Conservation (phyloP, 2,888 invertebrate genomes). For the Conchocele bisecta region DNA sequence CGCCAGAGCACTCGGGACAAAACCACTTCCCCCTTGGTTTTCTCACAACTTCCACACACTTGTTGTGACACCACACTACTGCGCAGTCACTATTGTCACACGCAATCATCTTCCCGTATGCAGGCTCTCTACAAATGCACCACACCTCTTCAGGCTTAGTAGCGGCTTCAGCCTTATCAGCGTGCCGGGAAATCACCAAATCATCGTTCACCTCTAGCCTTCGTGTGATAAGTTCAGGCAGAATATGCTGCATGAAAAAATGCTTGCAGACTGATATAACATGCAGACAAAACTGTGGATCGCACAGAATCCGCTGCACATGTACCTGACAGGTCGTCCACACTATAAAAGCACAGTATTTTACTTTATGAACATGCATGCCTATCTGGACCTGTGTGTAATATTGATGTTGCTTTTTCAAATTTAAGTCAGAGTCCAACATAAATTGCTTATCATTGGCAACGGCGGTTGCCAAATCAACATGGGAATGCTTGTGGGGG, state of each 20-base stretch:
- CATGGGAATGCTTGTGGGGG: constrained; percentile 2
- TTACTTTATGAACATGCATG: constrained; percentile 6
- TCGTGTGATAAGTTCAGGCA: constrained; percentile 10
- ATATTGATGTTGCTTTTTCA: constrained; percentile 13
- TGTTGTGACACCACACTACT: constrained; percentile 44
- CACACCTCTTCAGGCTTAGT: no score
- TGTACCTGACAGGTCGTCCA: constrained; percentile 3
- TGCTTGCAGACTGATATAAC: background rate
- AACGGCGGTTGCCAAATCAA: background rate
- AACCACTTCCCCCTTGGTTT: no score
- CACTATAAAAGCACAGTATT: constrained; percentile 11
- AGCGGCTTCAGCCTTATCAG: no score
- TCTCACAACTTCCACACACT: no score
- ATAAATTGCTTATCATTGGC: background rate
- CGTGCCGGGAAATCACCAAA: no score
- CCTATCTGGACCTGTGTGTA: constrained; percentile 16
- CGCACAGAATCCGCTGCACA: background rate
- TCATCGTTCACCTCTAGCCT: no score
- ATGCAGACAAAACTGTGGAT: background rate
- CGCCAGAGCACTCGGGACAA: no score
- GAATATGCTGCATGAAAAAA: constrained; percentile 1
- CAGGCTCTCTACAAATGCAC: constrained; percentile 41
- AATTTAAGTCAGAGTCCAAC: background rate
- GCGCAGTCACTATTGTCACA: constrained; percentile 38
- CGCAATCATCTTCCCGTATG: constrained; percentile 42